Evolutionary conservation across 2,797 vertebrate genomes (phyloP).

Genomic region (Petrocephalus schoutedeni): DNA sequence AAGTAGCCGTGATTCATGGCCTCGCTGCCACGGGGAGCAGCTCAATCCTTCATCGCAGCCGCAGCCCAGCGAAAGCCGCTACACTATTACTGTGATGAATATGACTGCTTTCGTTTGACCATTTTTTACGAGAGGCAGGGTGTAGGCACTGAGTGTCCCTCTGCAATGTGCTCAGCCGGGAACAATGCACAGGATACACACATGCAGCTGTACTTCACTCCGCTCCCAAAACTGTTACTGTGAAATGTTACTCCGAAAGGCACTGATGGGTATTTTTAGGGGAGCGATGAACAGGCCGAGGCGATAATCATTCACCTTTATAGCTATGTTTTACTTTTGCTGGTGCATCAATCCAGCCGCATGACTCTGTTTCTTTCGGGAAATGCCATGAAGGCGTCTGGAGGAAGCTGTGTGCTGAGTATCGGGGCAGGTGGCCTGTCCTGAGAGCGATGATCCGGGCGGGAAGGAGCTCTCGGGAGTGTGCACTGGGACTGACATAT

Average conservation of each 20-base stretch:
- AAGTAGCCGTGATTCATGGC: slow-evolving; percentile 98
- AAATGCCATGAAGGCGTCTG: background rate
- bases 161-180: background rate
- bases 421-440: background rate
- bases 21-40: slow-evolving; percentile 87
- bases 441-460: background rate
- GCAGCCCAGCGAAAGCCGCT: slow-evolving; percentile 82
- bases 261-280: background rate
- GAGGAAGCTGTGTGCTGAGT: background rate
- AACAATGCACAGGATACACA: background rate
- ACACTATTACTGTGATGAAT: slow-evolving; percentile 99
- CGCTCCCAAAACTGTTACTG: background rate
- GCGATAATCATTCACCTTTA: slow-evolving; percentile 5
- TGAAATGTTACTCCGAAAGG: background rate
- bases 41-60: slow-evolving; percentile 93
- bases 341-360: background rate
- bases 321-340: background rate
- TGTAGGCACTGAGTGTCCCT: slow-evolving; percentile 60
- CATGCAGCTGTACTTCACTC: background rate
- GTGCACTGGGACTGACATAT: background rate
- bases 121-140: slow-evolving; percentile 68
- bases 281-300: background rate
- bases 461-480: background rate
- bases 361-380: background rate
- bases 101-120: slow-evolving; percentile 87